These are phyloP conservation scores for Ceryle rudis DNA, from an alignment of 2,797 vertebrate genomes.

Conservation along the genomic window DNA sequence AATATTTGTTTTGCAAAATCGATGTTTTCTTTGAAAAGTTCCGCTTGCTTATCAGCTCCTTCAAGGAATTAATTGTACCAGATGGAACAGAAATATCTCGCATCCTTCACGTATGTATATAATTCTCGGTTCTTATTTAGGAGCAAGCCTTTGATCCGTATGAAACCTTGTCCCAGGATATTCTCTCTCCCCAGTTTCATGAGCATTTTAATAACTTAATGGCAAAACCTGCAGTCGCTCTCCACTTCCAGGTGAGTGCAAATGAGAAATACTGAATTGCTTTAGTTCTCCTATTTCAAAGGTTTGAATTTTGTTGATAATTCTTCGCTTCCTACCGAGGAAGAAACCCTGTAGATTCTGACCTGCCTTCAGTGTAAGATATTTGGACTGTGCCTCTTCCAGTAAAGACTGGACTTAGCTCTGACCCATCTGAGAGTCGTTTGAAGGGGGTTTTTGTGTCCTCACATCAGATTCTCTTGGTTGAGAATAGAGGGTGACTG, in stretches of 20 bases:
- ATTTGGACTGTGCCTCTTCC: neutral
- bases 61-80: neutral
- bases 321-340: neutral
- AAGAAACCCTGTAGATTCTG: neutral
- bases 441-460: neutral
- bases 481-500: neutral
- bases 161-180: constrained; percentile 95
- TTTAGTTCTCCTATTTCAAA: neutral
- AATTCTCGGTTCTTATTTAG: constrained; percentile 72
- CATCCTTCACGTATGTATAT: neutral
- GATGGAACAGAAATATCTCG: neutral
- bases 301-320: neutral
- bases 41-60: neutral
- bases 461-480: neutral
- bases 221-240: constrained; percentile 87
- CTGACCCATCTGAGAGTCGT: neutral
- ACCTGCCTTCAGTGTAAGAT: neutral
- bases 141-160: constrained; percentile 99
- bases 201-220: constrained; percentile 94
- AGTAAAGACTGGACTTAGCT: neutral
- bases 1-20: neutral
- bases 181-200: constrained; percentile 91
- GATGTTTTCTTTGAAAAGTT: neutral
- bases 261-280: neutral
- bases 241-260: constrained; percentile 91